Conservation (phyloP, 1,140 invertebrate genomes). For the Pinna nobilis region DNA sequence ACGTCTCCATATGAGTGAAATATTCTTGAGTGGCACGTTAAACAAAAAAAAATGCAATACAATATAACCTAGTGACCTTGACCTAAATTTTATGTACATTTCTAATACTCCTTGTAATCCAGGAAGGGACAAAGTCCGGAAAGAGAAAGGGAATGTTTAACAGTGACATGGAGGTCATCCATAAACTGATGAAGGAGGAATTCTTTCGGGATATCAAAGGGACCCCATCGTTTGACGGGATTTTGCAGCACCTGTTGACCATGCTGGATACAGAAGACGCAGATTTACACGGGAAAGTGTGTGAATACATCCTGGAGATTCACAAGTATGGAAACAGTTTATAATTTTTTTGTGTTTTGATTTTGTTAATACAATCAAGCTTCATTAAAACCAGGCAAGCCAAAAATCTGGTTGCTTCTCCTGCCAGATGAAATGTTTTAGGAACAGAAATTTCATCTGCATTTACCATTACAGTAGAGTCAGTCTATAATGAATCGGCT, state of each 20-base stretch:
- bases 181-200: slow-evolving; percentile 46
- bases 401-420: too few species aligned
- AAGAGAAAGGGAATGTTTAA: slow-evolving; percentile 2
- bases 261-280: slow-evolving; percentile 43
- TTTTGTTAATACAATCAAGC: too few species aligned
- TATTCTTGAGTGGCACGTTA: too few species aligned
- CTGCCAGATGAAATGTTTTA: too few species aligned
- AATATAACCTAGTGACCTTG: not conserved
- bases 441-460: too few species aligned
- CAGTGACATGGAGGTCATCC: slow-evolving; percentile 38
- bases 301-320: slow-evolving; percentile 47
- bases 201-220: slow-evolving; percentile 44
- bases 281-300: slow-evolving; percentile 40
- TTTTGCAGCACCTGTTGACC: slow-evolving; percentile 39
- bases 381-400: too few species aligned
- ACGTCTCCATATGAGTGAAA: too few species aligned
- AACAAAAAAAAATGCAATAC: not conserved
- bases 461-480: too few species aligned
- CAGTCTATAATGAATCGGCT: too few species aligned
- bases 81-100: not conserved
- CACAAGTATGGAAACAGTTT: slow-evolving; percentile 30
- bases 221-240: slow-evolving; percentile 35
- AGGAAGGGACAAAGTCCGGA: slow-evolving; percentile 18
- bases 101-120: not conserved
- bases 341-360: not conserved